Conservation (phyloP, 2,113 vertebrate genomes). For the Echinops telfairi region DNA sequence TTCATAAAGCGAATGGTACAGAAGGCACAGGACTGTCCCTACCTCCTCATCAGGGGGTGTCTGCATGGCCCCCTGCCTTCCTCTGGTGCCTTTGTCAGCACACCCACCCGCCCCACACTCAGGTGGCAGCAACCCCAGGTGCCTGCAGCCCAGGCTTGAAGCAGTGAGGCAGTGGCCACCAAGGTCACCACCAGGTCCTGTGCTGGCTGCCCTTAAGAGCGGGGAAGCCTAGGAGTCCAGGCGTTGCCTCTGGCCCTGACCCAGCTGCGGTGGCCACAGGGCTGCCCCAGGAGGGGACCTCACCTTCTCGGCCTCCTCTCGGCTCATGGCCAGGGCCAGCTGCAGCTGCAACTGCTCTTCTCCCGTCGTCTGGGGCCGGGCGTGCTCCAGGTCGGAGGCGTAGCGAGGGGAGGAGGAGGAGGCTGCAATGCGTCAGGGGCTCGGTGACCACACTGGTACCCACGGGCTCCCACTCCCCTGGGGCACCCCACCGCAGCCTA, state of each 20-base stretch:
- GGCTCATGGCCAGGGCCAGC: slow-evolving; percentile 97
- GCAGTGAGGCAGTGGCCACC: background rate
- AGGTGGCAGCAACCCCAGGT: background rate
- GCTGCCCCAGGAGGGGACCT: background rate
- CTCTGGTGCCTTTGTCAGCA: background rate
- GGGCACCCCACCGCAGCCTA: background rate
- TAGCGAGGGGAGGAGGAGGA: slow-evolving; percentile 91
- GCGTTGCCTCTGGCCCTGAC: background rate
- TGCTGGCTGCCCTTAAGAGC: background rate
- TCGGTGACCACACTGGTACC: background rate
- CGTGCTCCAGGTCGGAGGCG: slow-evolving; percentile 94
- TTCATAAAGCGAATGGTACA: background rate
- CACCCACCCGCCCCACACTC: background rate
- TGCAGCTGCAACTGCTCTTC: slow-evolving; percentile 98
- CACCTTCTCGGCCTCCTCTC: slow-evolving; percentile 97
- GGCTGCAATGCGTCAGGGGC: slow-evolving; percentile 84
- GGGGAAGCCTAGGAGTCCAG: background rate
- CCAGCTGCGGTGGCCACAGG: background rate
- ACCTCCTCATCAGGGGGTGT: background rate
- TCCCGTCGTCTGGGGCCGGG: slow-evolving; percentile 93
- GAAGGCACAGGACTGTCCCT: background rate
- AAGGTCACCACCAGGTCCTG: background rate
- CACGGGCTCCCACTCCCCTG: background rate
- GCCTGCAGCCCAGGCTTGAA: background rate
- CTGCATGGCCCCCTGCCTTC: background rate